Evolutionary conservation across 2,113 vertebrate species (phyloP).

Genomic region (Nymphicus hollandicus): DNA sequence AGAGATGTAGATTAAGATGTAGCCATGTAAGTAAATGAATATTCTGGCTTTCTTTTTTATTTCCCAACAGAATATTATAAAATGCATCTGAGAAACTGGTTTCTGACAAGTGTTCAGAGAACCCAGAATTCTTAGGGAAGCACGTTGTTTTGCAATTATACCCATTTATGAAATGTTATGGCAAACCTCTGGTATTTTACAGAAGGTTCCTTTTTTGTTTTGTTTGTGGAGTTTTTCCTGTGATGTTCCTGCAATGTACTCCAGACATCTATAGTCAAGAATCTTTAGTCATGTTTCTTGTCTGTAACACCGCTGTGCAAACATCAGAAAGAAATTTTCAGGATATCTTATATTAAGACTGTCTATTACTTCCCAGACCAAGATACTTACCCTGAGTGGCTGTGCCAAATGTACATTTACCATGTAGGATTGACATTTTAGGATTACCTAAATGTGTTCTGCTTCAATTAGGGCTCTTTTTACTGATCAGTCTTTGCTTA

Average conservation of each 20-base stretch:
- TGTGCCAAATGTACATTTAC: background rate
- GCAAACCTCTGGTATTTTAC: background rate
- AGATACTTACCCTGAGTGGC: background rate
- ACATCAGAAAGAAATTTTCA: background rate
- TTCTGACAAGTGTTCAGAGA: background rate
- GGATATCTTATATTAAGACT: background rate
- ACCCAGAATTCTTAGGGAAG: background rate
- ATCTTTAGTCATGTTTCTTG: background rate
- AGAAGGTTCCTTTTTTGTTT: background rate
- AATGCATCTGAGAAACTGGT: background rate
- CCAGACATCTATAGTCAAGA: background rate
- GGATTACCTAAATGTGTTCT: background rate
- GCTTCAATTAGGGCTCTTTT: background rate
- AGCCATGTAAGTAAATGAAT: background rate
- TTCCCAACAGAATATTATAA: background rate
- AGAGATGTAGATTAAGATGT: background rate
- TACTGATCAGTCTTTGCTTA: background rate
- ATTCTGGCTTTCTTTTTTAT: background rate
- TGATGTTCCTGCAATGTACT: rapidly evolving
- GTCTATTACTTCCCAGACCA: background rate
- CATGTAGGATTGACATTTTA: background rate
- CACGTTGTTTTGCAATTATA: background rate
- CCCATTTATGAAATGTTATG: background rate
- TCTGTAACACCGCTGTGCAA: background rate
- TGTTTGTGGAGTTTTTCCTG: background rate